Base-by-base conservation (phyloP, 1,140 invertebrate genomes). In the Dinoponera quadriceps region DNA sequence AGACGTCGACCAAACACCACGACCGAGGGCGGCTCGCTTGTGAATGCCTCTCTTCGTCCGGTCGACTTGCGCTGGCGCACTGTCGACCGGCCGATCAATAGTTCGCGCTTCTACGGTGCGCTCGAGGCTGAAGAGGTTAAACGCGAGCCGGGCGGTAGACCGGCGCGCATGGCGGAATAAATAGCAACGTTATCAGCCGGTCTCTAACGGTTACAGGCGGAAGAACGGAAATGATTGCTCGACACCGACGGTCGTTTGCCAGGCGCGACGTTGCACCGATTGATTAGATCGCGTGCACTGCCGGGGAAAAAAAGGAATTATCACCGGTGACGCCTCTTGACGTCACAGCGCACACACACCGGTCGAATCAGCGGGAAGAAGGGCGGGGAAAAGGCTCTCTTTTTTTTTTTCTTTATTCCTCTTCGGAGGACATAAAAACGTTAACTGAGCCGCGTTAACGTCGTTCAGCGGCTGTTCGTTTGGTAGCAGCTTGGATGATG, bases 61-160 rank as follows among this genome's bases (percentile, higher is more conserved):
- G 59, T 13, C 55, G 65, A 59, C 27, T 55, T 86, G 85, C 85
- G 85, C 85, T 85, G 85, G 85, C 85, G 85, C 85, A 75, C 55
- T 51, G 16, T 1, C 33, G 18, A 16, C 55, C 20, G 68, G 20
- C 65, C 85, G 86, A 87, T 87, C 86, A 87, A 87, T 87, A 87
- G 54, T 22, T 73, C 54, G 59, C 22, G 16, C 38, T 72, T 29
- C 44, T 22, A 72, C 33, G 27, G 48, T 74, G 69, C 71, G 51
- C 48, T 63, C 80, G 38, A 49, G 44, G 59, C 57, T 38, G 33
- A 59, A 49, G 66, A 62, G 68, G 51, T 81, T 82, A 71, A 59
- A 38, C 63, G 27, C 59, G 44, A 68, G 22, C 29, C 65, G 51
- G 29, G 63, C 65, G 75, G 38, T 9, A 44, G 38, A 9, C 38